phyloP scores from a whole-genome alignment of 2,888 invertebrate species.

The Parelbella ahira region DNA sequence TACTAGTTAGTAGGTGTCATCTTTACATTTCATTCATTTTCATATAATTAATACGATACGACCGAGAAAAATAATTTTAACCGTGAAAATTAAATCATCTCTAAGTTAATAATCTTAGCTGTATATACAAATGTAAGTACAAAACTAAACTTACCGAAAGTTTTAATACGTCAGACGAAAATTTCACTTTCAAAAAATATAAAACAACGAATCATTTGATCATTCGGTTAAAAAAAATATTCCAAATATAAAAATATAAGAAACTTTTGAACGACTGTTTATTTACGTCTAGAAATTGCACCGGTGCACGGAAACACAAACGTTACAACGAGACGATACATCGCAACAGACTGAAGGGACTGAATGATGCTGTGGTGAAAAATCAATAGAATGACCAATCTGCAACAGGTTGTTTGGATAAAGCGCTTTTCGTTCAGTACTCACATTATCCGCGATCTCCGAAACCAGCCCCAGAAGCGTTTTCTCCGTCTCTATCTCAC shows the following conservation, averaged over 20 bases:
- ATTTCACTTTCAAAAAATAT: background rate
- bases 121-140: too few species aligned
- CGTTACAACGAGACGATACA: background rate
- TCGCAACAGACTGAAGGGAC: slow-evolving; percentile 3
- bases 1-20: too few species aligned
- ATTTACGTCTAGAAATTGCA: too few species aligned
- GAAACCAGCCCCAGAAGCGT: slow-evolving; percentile 44
- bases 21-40: too few species aligned
- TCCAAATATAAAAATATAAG: too few species aligned
- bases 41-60: too few species aligned
- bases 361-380: slow-evolving; percentile 16
- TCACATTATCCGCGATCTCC: slow-evolving; percentile 36
- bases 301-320: background rate
- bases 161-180: slow-evolving; percentile 2
- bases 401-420: slow-evolving; percentile 29
- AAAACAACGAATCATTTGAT: too few species aligned
- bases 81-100: too few species aligned
- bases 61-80: too few species aligned
- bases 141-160: slow-evolving; percentile 9
- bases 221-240: too few species aligned
- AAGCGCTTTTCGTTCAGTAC: slow-evolving; percentile 27
- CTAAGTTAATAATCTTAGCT: too few species aligned
- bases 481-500: slow-evolving; percentile 70
- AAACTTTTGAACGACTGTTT: too few species aligned
- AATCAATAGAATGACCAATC: slow-evolving; percentile 25